phyloP scores from a whole-genome alignment of 2,113 vertebrate genomes.

The Salvator merianae region DNA sequence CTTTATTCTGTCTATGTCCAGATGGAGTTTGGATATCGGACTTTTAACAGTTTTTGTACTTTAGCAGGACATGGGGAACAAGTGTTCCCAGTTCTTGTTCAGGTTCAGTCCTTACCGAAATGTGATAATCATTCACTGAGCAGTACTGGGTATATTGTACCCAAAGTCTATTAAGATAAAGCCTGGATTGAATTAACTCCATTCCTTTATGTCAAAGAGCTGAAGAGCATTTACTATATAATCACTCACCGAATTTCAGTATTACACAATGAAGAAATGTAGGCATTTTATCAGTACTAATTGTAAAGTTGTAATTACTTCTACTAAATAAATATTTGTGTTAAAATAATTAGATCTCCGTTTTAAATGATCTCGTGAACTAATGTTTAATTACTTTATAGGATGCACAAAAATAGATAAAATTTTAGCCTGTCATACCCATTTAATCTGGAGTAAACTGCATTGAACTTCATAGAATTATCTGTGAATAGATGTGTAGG shows the following conservation, averaged over 20 bases:
- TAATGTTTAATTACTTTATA: too few species aligned
- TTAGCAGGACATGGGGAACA: background rate
- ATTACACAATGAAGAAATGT: background rate
- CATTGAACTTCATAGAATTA: background rate
- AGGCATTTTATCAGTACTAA: conserved; percentile 16
- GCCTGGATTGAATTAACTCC: conserved; percentile 30
- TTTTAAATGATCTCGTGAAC: background rate
- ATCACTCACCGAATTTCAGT: conserved; percentile 11
- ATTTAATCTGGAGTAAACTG: background rate
- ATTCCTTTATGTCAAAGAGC: conserved; percentile 33
- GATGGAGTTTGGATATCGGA: background rate
- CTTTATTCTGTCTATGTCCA: background rate
- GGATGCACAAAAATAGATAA: background rate
- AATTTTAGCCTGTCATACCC: background rate
- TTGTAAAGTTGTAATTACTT: background rate
- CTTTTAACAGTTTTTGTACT: conserved; percentile 27
- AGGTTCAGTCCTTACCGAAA: background rate
- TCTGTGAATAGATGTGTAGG: background rate
- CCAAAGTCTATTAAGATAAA: conserved; percentile 49
- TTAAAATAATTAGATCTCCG: background rate
- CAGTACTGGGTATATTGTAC: background rate
- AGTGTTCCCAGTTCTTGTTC: background rate
- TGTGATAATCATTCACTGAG: background rate
- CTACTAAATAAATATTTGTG: background rate
- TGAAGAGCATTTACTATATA: conserved; percentile 42